Percentiles rank a stretch among this genome's conserved stretches.
phyloP scores from a whole-genome alignment of 2,797 vertebrate species.

The Hylomyscus alleni region DNA sequence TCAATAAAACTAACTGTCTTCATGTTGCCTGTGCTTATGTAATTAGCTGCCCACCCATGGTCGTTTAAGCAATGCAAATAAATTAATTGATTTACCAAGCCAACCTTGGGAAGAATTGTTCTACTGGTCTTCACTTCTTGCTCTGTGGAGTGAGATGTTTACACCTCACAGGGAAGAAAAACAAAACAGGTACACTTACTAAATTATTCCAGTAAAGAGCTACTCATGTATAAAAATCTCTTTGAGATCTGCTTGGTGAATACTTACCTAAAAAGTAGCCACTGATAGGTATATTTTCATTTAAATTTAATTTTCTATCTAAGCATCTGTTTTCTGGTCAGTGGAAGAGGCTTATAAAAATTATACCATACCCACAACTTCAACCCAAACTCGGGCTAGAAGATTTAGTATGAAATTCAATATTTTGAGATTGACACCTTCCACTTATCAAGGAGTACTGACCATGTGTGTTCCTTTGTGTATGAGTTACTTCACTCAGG shows the following conservation, averaged over 20 bases:
- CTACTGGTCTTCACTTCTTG: background rate
- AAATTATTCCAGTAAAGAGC: background rate
- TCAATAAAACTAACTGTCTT: background rate
- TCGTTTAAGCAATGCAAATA: background rate
- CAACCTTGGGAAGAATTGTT: background rate
- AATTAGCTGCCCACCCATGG: background rate
- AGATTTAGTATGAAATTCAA: background rate
- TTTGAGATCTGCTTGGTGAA: background rate
- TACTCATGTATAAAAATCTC: background rate
- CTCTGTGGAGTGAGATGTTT: background rate
- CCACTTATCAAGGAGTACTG: background rate
- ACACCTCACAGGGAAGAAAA: background rate
- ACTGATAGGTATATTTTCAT: background rate
- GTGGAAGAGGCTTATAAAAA: background rate
- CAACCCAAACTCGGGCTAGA: background rate
- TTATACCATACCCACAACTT: background rate
- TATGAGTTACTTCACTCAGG: background rate
- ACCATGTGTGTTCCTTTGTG: background rate
- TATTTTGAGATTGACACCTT: background rate
- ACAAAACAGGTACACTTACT: background rate
- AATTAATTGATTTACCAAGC: background rate
- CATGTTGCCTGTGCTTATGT: background rate
- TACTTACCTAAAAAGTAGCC: background rate
- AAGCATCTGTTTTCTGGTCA: background rate
- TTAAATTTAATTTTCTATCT: background rate